Percentiles rank a stretch among this genome's conserved stretches.
These are phyloP conservation scores for Steromphala cineraria DNA, from an alignment of 2,888 invertebrate species.

Conservation along the genomic window DNA sequence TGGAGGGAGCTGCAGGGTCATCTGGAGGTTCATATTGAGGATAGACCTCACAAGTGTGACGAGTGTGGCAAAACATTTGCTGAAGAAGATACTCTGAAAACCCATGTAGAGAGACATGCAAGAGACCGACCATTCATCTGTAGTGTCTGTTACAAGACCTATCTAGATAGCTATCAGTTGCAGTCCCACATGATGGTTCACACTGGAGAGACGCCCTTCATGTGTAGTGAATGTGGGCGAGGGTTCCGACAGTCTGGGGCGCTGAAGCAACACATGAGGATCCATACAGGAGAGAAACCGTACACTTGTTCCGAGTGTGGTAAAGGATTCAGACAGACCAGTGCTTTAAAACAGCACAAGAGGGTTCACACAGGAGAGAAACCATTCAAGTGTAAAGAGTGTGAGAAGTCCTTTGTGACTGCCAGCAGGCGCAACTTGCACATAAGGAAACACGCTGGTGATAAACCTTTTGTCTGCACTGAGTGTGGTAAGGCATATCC, in stretches of 20 bases:
- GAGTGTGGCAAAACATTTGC: neutral
- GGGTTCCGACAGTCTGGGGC: neutral
- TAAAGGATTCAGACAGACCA: neutral
- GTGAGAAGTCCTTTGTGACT: neutral
- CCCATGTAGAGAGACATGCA: neutral
- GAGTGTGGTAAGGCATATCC: neutral
- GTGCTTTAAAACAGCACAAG: neutral
- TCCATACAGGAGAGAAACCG: neutral
- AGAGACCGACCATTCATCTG: neutral
- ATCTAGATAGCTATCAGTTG: neutral
- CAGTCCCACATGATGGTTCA: neutral
- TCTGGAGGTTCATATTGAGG: neutral
- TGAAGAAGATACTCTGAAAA: neutral
- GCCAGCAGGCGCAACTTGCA: neutral
- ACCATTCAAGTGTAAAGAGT: constrained; percentile 3
- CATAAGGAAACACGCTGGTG: neutral
- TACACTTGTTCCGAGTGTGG: neutral
- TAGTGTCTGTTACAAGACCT: neutral
- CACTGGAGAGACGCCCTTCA: neutral
- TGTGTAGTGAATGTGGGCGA: neutral
- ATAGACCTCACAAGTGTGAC: neutral
- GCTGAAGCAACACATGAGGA: neutral
- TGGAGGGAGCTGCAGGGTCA: neutral
- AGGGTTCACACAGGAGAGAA: neutral
- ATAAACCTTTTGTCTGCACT: neutral